Evolutionary conservation across 2,888 invertebrate genomes (phyloP).

Genomic region (Beris morrisii): DNA sequence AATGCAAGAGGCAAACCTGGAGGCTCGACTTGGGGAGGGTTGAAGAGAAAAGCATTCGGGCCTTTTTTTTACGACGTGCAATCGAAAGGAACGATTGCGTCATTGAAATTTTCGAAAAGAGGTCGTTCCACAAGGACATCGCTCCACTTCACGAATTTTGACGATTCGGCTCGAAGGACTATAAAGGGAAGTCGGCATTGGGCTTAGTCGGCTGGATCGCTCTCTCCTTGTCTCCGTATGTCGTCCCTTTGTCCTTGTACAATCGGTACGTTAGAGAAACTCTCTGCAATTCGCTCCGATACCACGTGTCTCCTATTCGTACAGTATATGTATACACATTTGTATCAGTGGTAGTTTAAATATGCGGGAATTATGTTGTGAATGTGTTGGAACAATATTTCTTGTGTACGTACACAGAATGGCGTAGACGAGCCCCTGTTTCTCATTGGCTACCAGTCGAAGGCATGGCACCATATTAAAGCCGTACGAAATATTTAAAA

Average conservation of each 20-base stretch:
- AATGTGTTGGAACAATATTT: conserved; percentile 17
- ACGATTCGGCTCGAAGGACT: conserved; percentile 5
- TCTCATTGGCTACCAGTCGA: conserved; percentile 34
- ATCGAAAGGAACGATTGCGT: conserved; percentile 26
- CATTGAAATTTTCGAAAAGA: conserved; percentile 26
- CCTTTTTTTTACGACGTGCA: conserved; percentile 1
- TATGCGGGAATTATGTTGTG: neutral
- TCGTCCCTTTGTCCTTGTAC: too few species aligned
- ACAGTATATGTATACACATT: neutral
- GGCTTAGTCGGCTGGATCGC: too few species aligned
- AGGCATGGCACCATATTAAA: conserved; percentile 32
- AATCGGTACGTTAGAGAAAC: too few species aligned
- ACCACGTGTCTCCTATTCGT: conserved; percentile 20
- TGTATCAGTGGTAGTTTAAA: conserved; percentile 1
- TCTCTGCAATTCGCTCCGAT: neutral
- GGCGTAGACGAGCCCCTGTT: conserved; percentile 38
- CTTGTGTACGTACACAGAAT: conserved; percentile 16
- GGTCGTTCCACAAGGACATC: conserved; percentile 31
- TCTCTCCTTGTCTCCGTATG: too few species aligned
- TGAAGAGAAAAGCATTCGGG: too few species aligned
- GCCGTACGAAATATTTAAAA: too few species aligned
- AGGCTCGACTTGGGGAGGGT: too few species aligned
- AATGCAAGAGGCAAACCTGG: too few species aligned
- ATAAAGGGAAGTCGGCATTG: neutral
- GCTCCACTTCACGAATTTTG: conserved; percentile 5